Percentiles rank a stretch among this genome's conserved stretches.
These are phyloP conservation scores for Daktulosphaira vitifoliae DNA, from an alignment of 1,140 invertebrate species.

Conservation along the genomic window DNA sequence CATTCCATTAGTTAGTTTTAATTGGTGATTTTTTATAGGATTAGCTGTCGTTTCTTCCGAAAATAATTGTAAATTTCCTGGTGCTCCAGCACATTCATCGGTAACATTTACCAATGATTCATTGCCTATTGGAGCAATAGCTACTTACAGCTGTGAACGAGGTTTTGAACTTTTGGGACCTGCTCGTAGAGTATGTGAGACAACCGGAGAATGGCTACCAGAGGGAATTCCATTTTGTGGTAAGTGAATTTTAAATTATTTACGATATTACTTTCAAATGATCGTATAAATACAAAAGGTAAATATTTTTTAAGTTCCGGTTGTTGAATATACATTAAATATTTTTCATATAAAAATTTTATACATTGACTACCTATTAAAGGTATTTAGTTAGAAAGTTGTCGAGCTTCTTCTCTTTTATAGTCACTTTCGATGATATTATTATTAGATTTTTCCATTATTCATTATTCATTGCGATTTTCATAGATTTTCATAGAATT, in stretches of 20 bases:
- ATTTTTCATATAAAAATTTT: background rate
- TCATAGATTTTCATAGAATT: background rate
- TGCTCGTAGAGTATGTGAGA: constrained; percentile 62
- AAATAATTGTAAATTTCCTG: constrained; percentile 70
- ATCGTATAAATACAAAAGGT: background rate
- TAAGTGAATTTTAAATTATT: constrained; percentile 50
- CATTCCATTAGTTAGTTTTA: no score
- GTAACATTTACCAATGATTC: constrained; percentile 66
- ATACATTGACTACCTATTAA: background rate
- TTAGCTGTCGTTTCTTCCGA: constrained; percentile 32
- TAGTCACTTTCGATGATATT: constrained; percentile 8
- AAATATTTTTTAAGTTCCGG: background rate
- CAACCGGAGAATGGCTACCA: constrained; percentile 73
- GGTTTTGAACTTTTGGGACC: constrained; percentile 87
- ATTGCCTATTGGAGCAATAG: constrained; percentile 59
- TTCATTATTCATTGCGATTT: constrained; percentile 8
- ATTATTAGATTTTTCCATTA: constrained; percentile 6
- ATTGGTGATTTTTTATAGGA: constrained; percentile 15
- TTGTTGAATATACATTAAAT: background rate
- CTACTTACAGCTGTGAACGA: constrained; percentile 77
- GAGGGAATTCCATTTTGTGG: constrained; percentile 90
- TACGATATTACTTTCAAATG: constrained; percentile 3
- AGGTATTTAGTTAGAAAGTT: constrained; percentile 3
- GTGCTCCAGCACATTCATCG: constrained; percentile 77
- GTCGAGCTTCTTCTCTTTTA: background rate